Base-by-base conservation (phyloP, 1,140 invertebrate species). In the Drosophila equinoxialis region DNA sequence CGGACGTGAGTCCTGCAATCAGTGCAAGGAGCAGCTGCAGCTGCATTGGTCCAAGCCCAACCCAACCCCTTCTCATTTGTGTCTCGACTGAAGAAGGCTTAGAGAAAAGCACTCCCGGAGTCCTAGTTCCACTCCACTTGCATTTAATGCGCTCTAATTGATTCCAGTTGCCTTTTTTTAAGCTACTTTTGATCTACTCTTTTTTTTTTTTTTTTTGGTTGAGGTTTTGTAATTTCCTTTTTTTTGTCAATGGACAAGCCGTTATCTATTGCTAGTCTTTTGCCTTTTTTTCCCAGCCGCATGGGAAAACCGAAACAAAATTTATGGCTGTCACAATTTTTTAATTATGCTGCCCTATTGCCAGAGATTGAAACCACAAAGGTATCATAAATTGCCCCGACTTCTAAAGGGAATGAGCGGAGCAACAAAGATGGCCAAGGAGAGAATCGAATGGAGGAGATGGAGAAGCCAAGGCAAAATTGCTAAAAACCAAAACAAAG, bases 251-350 rank as follows among this genome's bases (percentile, higher is more conserved):
- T 68, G 37, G 41, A 11, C 26, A 7, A 10, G 42, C 41, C 42
- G 42, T 45, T 68, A 72, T 71, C 67, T 55, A 42, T 20, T 63
- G 41, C 11, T 54, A 8, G 54, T 58, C 37, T 54, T 54, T 58
- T 13, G 65, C 58, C 58, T 68, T 59, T 39, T 37, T 13, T 4
- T 14, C 14, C 23, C 7, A 8, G 23, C 17, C 39, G 26, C 42
- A 51, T 4, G 77, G 83, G 73, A 62, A 73, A 54, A 33, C 17
- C 65, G 48, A 75, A 71, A 65, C 62, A 26, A 60, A 87, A 87
- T 87, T 87, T 87, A 87, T 87, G 79, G 77, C 84, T 89, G 83
- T 87, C 83, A 79, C 84, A 87, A 87, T 87, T 87, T 87, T 51
- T 89, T 87, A 87, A 87, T 87, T 87, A 89, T 87, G 82, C 87